Evolutionary conservation across 30 jellyfish, hydroid and myxozoan species (phyloP), one percentile per base, ranked within the genome.

Genomic region (Hydractinia echinata): DNA sequence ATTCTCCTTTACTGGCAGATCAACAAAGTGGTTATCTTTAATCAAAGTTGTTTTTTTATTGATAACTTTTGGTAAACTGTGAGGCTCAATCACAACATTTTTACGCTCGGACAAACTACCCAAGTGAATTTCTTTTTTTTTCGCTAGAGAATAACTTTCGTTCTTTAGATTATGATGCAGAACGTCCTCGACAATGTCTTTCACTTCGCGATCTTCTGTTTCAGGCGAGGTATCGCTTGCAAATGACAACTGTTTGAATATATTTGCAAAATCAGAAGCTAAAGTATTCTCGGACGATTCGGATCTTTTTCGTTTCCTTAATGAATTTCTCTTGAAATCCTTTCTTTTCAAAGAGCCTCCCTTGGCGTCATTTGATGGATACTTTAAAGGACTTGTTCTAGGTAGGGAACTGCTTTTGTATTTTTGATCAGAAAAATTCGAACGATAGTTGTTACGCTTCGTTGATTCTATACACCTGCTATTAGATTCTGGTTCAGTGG

Each of bases 201-300:
- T 30, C 51, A n/a, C 39, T 13, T 64, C 51, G 10, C 51, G 19
- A 13, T 64, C 74, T 7, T 44, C 19, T 13, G 19, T 9, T 7
- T 51, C 39, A 6, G 51, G 19, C 51, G 74, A 64, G 51, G 39
- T n/a, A 64, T 64, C 39, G 19, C 39, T 51, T 4, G 74, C 74
- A 1, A 64, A 7, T 9, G 74, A 64, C 39, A 64, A n/a, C 39
- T 64, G 10, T 64, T 64, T 51, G 39, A 64, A 64, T 7, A 64
- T 64, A n/a, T 64, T 64, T 64, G 39, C n/a, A 51, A 64, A 64
- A 13, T 64, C 74, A 1, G 74, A n/a, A 6, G 74, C 74, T 64
- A 64, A 64, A 64, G 19, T 51, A n/a, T 64, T 64, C 8, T 64
- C 74, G 19, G 74, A 1, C 19, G 74, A 6, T 3, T n/a, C 51